Evolutionary conservation across 1,140 invertebrate genomes (phyloP), one percentile per base, ranked within the genome.

Genomic region (Pinna nobilis): DNA sequence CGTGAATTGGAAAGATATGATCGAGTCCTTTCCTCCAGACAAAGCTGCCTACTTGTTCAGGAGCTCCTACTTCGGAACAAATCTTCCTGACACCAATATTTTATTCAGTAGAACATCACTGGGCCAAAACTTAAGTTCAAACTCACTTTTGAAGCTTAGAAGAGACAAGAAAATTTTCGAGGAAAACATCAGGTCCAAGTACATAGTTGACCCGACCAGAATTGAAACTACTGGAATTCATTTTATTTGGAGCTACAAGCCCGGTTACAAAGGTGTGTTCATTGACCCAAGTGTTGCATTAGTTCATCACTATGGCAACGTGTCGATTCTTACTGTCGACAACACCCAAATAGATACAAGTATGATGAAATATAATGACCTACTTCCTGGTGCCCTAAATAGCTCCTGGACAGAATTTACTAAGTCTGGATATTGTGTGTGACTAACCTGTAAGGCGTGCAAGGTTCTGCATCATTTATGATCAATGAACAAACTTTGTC

Each of bases 271-370:
- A 23, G 33, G 41, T 25, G 30, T 64, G 1, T 95, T 96, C 78
- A 94, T 97, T 1, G 94, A 94, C 0, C 91, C 94, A 1, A 93
- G 95, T 60, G 91, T 94, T 1, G 96, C 94, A 0, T 94, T 96
- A 61, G 89, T 98, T 30, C 96, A 98, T 84, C 96, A 98, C 84
- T 97, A 97, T 84, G 87, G 96, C n/a, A n/a, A n/a, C n/a, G n/a
- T n/a, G n/a, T n/a, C n/a, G n/a, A n/a, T n/a, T n/a, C n/a, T n/a
- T n/a, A n/a, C n/a, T n/a, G n/a, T n/a, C n/a, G n/a, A n/a, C n/a
- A n/a, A n/a, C n/a, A n/a, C n/a, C n/a, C n/a, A n/a, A n/a, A n/a
- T n/a, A n/a, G n/a, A n/a, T n/a, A n/a, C n/a, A n/a, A n/a, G n/a
- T n/a, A n/a, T n/a, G n/a, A n/a, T n/a, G n/a, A n/a, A n/a, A n/a